Conservation (phyloP, 2,797 vertebrate species). For the Myripristis murdjan region DNA sequence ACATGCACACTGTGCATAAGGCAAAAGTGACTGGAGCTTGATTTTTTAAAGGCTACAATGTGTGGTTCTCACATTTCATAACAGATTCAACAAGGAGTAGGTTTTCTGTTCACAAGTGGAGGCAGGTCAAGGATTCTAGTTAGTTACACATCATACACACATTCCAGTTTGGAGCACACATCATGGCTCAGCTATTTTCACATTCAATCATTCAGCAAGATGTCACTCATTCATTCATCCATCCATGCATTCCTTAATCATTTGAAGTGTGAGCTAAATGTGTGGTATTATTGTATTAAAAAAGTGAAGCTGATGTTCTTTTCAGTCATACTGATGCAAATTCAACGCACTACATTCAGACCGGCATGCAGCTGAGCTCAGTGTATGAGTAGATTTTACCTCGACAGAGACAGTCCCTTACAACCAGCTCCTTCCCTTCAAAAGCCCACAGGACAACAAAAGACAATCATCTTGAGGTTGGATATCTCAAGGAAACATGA, state of each 20-base stretch:
- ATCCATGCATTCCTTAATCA: background rate
- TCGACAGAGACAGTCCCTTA: conserved; percentile 1
- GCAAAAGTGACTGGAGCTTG: conserved; percentile 60
- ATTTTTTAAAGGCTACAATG: conserved; percentile 10
- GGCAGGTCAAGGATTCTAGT: conserved; percentile 12
- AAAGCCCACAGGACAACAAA: conserved; percentile 22
- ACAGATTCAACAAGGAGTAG: background rate
- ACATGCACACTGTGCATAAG: conserved; percentile 53
- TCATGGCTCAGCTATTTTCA: background rate
- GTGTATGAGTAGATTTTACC: background rate
- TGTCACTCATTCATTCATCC: background rate
- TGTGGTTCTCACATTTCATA: background rate
- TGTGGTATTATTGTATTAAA: conserved; percentile 5
- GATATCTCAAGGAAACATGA: background rate
- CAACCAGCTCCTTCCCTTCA: conserved; percentile 12
- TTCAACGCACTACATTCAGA: conserved; percentile 22
- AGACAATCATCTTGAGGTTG: conserved; percentile 12
- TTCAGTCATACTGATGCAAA: background rate
- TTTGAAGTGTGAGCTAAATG: background rate
- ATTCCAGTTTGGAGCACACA: conserved; percentile 15
- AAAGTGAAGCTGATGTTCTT: conserved; percentile 1
- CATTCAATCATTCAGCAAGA: background rate
- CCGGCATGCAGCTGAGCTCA: conserved; percentile 3
- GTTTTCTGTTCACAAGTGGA: conserved; percentile 14
- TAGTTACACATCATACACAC: conserved; percentile 1